Evolutionary conservation across 2,888 invertebrate species (phyloP), one percentile per base, ranked within the genome.

Genomic region (Hemistola chrysoprasaria): DNA sequence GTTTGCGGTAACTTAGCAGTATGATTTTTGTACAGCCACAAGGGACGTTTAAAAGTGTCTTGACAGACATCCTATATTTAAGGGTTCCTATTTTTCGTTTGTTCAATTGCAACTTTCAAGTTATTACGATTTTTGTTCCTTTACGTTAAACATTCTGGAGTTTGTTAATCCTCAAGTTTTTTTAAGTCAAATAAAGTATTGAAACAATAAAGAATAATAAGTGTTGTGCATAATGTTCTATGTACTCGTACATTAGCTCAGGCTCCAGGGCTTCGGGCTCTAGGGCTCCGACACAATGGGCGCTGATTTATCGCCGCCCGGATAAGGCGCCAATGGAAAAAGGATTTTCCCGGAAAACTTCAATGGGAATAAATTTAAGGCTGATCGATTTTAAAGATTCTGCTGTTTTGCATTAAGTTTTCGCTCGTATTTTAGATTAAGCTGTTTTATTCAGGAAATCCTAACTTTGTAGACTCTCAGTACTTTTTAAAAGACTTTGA

Each of bases 231-330:
- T 76, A 76, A 78, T 71, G 72, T 65, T 55, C 53, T 59, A 49
- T 69, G 69, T 74, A n/a, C n/a, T n/a, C n/a, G n/a, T n/a, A 77
- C 80, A 80, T 81, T 81, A 80, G 71, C 74, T 60, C 55, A 63
- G 66, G 65, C 60, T 59, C 55, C 61, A 58, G 57, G 65, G 16
- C 16, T 16, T 4, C n/a, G n/a, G n/a, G n/a, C 16, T 16, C 16
- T 16, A 16, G 16, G 16, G 16, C 16, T 16, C 16, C 16, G 16
- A 47, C 69, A 70, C 82, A 82, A 82, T 78, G 72, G 75, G 65
- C 55, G 49, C 72, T 80, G 82, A 82, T 81, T 82, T 82, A 82
- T 81, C 61, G 73, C 57, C 38, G 39, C 58, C 65, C 59, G 76
- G 78, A 74, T 78, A 78, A 79, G 73, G 71, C 70, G 60, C 51